A percentile compares a stretch with the other conserved stretches of the same genome.
These are phyloP conservation scores for Charanyca ferruginea DNA, from an alignment of 2,888 invertebrate species.

Conservation along the genomic window DNA sequence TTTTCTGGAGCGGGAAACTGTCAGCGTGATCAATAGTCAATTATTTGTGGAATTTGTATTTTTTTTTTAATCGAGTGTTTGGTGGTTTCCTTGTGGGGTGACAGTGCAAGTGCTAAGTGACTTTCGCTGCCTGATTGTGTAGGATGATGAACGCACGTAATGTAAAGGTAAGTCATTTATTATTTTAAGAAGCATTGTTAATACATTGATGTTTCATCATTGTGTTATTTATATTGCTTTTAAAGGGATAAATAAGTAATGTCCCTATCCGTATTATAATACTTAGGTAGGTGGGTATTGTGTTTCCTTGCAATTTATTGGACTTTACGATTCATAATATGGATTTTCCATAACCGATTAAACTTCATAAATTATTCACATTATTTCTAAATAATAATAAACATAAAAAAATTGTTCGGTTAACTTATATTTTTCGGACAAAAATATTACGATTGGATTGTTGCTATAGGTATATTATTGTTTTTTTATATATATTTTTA, in stretches of 20 bases:
- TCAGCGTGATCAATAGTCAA: conserved; percentile 38
- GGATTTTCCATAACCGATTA: not conserved
- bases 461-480: too few relatives aligned
- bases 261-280: not conserved
- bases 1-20: conserved; percentile 47
- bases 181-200: conserved; percentile 4
- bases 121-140: conserved; percentile 77
- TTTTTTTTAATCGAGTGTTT: conserved; percentile 61
- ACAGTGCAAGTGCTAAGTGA: conserved; percentile 80
- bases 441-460: too few relatives aligned
- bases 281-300: not conserved
- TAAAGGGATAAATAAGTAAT: not conserved
- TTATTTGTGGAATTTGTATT: conserved; percentile 61
- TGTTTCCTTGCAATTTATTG: not conserved
- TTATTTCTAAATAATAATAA: not conserved
- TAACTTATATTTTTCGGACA: too few relatives aligned
- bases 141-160: conserved; percentile 84
- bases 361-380: not conserved
- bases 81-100: conserved; percentile 74
- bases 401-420: too few relatives aligned
- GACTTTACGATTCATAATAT: not conserved
- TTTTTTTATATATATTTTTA: not conserved
- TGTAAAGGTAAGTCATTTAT: conserved; percentile 76
- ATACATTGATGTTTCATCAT: not conserved
- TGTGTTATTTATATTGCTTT: not conserved